phyloP scores from a whole-genome alignment of 2,113 vertebrate genomes.

The Hippocampus zosterae region DNA sequence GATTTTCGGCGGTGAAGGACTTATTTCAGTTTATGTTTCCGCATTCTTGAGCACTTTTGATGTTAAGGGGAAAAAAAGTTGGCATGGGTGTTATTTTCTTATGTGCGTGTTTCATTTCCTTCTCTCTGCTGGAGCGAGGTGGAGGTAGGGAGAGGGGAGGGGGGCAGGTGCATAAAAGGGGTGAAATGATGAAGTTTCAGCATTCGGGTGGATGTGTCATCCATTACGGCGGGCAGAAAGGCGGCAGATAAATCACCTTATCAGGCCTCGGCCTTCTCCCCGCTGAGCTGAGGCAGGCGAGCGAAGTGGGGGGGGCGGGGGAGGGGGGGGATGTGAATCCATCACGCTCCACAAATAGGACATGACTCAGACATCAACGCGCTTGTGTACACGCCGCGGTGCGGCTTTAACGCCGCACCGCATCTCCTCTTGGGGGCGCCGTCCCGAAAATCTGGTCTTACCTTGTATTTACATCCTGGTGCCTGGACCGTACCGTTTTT shows the following conservation, averaged over 20 bases:
- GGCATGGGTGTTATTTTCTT: slow-evolving; percentile 42
- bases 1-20: not conserved
- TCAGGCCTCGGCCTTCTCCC: slow-evolving; percentile 71
- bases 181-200: slow-evolving; percentile 74
- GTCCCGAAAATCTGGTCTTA: not conserved
- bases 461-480: not conserved
- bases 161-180: slow-evolving; percentile 23
- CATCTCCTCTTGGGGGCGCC: slow-evolving; percentile 7
- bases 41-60: slow-evolving; percentile 41
- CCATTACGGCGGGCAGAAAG: slow-evolving; percentile 73
- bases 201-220: slow-evolving; percentile 71
- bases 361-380: slow-evolving; percentile 66
- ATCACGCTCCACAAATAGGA: slow-evolving; percentile 71
- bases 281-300: slow-evolving; percentile 59
- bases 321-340: slow-evolving; percentile 71
- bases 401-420: slow-evolving; percentile 43
- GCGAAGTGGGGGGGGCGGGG: slow-evolving; percentile 14
- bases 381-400: slow-evolving; percentile 52
- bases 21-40: not conserved
- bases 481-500: not conserved
- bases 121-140: slow-evolving; percentile 14
- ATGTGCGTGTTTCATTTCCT: slow-evolving; percentile 13
- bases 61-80: slow-evolving; percentile 45
- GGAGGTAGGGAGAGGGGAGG: not conserved
- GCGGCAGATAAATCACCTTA: slow-evolving; percentile 77